Evolutionary conservation across 2,888 invertebrate species (phyloP), one percentile per base, ranked within the genome.

Genomic region (Asteroscopus sphinx): DNA sequence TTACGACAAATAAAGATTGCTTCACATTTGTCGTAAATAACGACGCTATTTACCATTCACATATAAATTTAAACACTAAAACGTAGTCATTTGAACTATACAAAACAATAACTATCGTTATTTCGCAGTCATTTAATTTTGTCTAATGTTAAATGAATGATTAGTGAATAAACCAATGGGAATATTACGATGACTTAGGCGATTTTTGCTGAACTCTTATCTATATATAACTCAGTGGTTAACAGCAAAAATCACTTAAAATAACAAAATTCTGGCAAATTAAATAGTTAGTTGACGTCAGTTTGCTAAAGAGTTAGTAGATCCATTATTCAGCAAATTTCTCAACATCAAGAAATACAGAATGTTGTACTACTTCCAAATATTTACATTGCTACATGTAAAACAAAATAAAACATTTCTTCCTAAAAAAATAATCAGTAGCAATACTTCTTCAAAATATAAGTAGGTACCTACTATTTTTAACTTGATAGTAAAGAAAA

Each of bases 401-500:
- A 52, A 40, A 30, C 0, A 13, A 21, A 13, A 40, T 8, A 41
- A 37, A 40, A 40, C 3, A 8, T 8, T 25, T 16, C 13, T 21
- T 33, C 3, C 9, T 28, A 33, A 0, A 56, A 39, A 62, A 56
- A 62, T 36, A 39, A 41, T 0, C 28, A 15, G 9, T 13, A 28
- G 33, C 36, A 55, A 62, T 46, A 61, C 45, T 55, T 32, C 21
- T 55, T 54, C 32, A 11, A 3, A 30, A 47, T 25, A 4, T 44
- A 44, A 35, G 42, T 39, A n/a, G n/a, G n/a, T n/a, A n/a, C n/a
- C n/a, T n/a, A 55, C n/a, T 30, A 25, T 25, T 44, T 63, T 56
- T n/a, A 48, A 39, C 12, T n/a, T 17, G 44, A 37, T 16, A 35
- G 3, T 40, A 45, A 40, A 64, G 37, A 46, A 40, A 57, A 48